A percentile compares a stretch with the other conserved stretches of the same genome.
Conservation (phyloP, 2,113 vertebrate genomes). For the Cygnus atratus region DNA sequence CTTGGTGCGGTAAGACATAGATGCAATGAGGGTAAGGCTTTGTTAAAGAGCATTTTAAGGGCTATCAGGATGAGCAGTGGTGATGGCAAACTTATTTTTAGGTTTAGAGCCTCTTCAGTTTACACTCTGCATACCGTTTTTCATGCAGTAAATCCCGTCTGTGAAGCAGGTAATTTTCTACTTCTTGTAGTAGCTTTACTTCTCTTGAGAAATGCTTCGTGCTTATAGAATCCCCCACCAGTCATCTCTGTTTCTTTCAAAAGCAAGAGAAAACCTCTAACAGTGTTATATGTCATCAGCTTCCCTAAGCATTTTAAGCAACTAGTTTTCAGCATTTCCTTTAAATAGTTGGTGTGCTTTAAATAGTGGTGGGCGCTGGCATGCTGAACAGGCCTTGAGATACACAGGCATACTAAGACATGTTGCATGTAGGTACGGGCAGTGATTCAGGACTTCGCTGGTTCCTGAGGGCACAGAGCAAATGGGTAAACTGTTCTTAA, state of each 20-base stretch:
- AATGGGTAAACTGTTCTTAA: neutral
- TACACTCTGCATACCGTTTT: neutral
- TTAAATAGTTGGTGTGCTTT: neutral
- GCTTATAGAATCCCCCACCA: neutral
- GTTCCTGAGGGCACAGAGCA: neutral
- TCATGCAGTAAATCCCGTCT: neutral
- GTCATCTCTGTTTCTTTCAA: neutral
- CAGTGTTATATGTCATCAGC: neutral
- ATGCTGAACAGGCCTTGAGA: neutral
- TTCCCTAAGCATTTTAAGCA: neutral
- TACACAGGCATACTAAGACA: neutral
- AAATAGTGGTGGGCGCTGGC: neutral
- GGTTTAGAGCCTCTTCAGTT: neutral
- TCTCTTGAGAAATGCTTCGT: neutral
- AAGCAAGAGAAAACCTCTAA: neutral
- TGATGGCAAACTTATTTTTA: neutral
- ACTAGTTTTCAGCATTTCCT: neutral
- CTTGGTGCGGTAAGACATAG: neutral
- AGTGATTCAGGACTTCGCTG: neutral
- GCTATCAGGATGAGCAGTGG: neutral
- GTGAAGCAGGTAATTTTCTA: neutral
- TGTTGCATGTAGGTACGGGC: neutral
- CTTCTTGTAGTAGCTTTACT: neutral
- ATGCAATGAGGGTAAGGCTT: neutral
- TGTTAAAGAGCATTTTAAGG: neutral